Percentiles rank a stretch among this genome's conserved stretches.
Evolutionary conservation across 1,140 invertebrate genomes (phyloP).

Genomic region (Listronotus bonariensis): DNA sequence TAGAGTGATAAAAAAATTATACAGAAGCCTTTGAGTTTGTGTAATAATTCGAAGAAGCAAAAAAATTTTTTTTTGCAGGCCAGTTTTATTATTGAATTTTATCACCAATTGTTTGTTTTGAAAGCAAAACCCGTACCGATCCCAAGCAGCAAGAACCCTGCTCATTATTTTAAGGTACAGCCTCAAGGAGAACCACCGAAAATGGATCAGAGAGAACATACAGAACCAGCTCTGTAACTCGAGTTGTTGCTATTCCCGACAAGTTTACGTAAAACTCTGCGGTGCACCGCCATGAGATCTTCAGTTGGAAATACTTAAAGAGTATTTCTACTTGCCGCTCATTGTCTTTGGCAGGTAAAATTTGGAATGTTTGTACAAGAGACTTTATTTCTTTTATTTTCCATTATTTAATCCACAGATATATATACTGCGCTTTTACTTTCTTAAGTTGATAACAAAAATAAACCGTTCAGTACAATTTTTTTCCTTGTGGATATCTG

Average conservation of each 20-base stretch:
- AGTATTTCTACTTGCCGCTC: constrained; percentile 68
- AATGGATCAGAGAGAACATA: constrained; percentile 62
- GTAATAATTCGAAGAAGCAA: too few relatives aligned
- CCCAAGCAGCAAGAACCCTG: constrained; percentile 67
- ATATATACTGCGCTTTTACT: too few relatives aligned
- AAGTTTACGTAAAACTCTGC: constrained; percentile 70
- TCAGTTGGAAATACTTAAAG: constrained; percentile 73
- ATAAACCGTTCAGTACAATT: too few relatives aligned
- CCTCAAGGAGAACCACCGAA: constrained; percentile 64
- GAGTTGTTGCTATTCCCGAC: constrained; percentile 66
- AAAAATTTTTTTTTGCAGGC: too few relatives aligned
- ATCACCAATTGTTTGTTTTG: too few relatives aligned
- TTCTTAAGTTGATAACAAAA: too few relatives aligned
- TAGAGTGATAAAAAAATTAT: too few relatives aligned
- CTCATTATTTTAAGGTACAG: constrained; percentile 68
- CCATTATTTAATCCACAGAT: neutral
- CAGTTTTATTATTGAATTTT: too few relatives aligned
- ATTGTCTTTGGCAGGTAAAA: constrained; percentile 62
- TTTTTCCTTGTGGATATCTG: too few relatives aligned
- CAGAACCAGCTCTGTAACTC: constrained; percentile 63
- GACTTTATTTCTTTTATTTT: constrained; percentile 3
- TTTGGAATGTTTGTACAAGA: too few relatives aligned
- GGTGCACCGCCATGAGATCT: constrained; percentile 65
- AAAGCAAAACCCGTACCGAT: constrained; percentile 70
- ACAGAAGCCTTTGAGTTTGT: too few relatives aligned